Conservation (phyloP, 2,113 vertebrate species). For the Jaculus jaculus region DNA sequence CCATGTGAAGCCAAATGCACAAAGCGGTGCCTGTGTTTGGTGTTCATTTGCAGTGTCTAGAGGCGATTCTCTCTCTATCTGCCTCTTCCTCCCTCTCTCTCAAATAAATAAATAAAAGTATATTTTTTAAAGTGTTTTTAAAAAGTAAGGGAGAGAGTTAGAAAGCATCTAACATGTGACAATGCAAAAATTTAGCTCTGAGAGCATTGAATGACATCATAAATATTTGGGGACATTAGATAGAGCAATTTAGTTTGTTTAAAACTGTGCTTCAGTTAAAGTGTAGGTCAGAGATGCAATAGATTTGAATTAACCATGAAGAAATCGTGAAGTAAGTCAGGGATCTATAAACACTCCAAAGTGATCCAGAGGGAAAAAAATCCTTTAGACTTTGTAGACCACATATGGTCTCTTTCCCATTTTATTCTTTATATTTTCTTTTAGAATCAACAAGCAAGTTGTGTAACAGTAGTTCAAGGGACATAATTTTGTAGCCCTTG, state of each 20-base stretch:
- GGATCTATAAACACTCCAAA: neutral
- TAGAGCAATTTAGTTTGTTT: neutral
- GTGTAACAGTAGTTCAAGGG: neutral
- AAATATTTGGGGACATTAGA: neutral
- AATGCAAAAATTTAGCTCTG: neutral
- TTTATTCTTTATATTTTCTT: neutral
- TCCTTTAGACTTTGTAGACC: too few relatives aligned
- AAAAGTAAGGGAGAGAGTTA: neutral
- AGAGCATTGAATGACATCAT: neutral
- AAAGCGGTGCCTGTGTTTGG: too few relatives aligned
- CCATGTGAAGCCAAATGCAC: too few relatives aligned
- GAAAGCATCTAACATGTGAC: neutral
- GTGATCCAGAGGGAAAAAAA: neutral
- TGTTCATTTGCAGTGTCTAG: too few relatives aligned
- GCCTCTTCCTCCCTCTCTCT: too few relatives aligned
- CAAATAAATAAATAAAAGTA: too few relatives aligned
- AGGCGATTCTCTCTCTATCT: too few relatives aligned
- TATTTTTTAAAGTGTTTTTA: neutral
- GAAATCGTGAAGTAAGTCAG: neutral
- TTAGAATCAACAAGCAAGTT: neutral
- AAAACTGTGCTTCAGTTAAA: neutral
- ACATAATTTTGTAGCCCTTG: neutral
- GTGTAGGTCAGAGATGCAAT: neutral
- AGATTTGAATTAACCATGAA: neutral
- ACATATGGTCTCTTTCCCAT: neutral